Conservation (phyloP, 2,888 invertebrate genomes). For the Octodonta nipae region DNA sequence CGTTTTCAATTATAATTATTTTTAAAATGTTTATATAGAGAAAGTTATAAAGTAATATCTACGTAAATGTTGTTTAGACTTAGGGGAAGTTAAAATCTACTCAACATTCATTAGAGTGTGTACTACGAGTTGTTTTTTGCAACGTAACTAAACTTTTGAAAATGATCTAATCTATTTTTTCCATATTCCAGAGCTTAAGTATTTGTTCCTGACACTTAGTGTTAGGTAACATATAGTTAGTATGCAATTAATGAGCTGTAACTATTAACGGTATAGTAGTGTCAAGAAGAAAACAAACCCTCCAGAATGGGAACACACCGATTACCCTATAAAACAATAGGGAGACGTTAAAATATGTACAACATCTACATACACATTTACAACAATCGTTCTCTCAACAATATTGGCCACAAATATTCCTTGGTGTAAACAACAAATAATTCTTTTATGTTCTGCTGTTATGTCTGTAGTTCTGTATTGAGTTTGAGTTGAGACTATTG, state of each 20-base stretch:
- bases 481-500: background rate
- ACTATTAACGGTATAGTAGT: too few species aligned
- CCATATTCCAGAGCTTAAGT: constrained; percentile 8
- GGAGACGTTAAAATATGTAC: constrained; percentile 12
- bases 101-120: constrained; percentile 14
- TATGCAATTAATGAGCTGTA: too few species aligned
- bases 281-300: constrained; percentile 3
- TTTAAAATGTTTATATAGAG: background rate
- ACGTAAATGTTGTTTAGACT: constrained; percentile 1
- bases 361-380: constrained; percentile 17
- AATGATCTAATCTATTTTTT: constrained; percentile 9
- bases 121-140: constrained; percentile 8
- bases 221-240: too few species aligned
- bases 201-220: constrained; percentile 4
- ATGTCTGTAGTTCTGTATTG: background rate
- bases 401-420: constrained; percentile 13
- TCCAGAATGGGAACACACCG: constrained; percentile 7
- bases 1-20: too few species aligned
- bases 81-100: constrained; percentile 14
- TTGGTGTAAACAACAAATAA: too few species aligned
- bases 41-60: background rate
- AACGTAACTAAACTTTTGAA: constrained; percentile 14
- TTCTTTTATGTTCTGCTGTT: constrained; percentile 8
- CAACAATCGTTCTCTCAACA: constrained; percentile 14
- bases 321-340: constrained; percentile 6